phyloP scores from a whole-genome alignment of 2,888 invertebrate species.

The Acleris holmiana region DNA sequence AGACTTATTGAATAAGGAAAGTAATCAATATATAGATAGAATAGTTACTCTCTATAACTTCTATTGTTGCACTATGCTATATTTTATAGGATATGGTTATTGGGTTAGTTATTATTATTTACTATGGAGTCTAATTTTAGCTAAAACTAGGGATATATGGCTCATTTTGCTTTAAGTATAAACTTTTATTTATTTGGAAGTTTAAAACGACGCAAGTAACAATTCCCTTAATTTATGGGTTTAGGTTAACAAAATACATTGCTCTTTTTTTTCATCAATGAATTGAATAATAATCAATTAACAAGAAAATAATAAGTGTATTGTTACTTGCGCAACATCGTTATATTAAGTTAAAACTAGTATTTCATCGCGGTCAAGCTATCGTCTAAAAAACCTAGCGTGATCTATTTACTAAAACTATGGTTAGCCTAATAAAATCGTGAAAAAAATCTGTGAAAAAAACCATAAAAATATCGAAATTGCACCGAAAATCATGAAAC shows the following conservation, averaged over 20 bases:
- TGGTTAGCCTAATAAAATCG: conserved; percentile 19
- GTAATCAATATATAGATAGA: background rate
- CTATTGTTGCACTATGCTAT: too few species aligned
- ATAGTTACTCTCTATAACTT: too few species aligned
- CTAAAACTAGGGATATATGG: background rate
- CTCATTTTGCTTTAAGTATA: background rate
- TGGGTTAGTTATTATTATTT: background rate
- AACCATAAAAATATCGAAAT: conserved; percentile 24
- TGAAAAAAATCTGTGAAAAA: conserved; percentile 17
- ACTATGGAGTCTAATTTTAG: background rate
- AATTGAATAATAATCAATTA: too few species aligned
- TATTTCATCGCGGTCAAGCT: conserved; percentile 12
- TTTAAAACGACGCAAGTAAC: conserved; percentile 1
- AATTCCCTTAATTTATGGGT: background rate
- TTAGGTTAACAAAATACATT: too few species aligned
- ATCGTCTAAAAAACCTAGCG: conserved; percentile 20
- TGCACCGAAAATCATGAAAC: conserved; percentile 23
- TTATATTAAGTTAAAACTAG: background rate
- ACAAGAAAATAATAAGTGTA: background rate
- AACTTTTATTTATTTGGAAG: background rate
- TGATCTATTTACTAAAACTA: conserved; percentile 25
- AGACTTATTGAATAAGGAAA: conserved; percentile 2
- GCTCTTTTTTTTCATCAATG: too few species aligned
- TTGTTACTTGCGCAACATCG: background rate
- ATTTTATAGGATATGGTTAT: too few species aligned